Evolutionary conservation across 1,140 invertebrate species (phyloP), one percentile per base, ranked within the genome.

Genomic region (Grapholita molesta): DNA sequence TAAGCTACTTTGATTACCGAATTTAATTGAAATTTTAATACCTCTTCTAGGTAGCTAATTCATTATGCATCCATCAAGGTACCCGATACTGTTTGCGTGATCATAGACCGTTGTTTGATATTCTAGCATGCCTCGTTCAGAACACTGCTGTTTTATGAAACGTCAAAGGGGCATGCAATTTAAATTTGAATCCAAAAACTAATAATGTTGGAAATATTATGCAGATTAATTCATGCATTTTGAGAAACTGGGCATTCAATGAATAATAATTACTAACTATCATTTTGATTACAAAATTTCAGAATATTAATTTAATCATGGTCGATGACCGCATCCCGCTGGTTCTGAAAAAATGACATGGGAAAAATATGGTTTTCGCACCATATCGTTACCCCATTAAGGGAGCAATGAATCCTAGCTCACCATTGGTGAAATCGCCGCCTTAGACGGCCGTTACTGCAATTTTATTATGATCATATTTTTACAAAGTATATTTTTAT

Each of bases 31-130:
- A 7, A 38, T 15, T 3, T 30, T 3, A 3, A 7, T 18, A 23
- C 6, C 52, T 1, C 8, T n/a, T 61, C 55, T 30, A 65, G 61
- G 6, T 30, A 70, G 15, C 24, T 68, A 35, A 33, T 53, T 70
- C 64, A 35, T 32, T 25, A 64, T 24, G 52, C 15, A 69, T 30
- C 52, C 21, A 69, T 30, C 35, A 53, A 25, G 71, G 75, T 77
- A 82, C 83, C 79, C 76, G 83, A 84, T 83, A 86, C 73, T 64
- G 76, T 71, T 84, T 64, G 82, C 79, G 82, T 86, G 82, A 73
- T 77, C 66, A 53, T 64, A 33, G 72, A 70, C 72, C 67, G 72
- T 83, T 78, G 73, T n/a, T n/a, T n/a, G 61, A 76, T 70, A 74
- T 66, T 70, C 65, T 75, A 72, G 70, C 74, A 66, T 66, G 55